phyloP scores from a whole-genome alignment of 2,888 invertebrate species.

The Pyrochroa serraticornis region DNA sequence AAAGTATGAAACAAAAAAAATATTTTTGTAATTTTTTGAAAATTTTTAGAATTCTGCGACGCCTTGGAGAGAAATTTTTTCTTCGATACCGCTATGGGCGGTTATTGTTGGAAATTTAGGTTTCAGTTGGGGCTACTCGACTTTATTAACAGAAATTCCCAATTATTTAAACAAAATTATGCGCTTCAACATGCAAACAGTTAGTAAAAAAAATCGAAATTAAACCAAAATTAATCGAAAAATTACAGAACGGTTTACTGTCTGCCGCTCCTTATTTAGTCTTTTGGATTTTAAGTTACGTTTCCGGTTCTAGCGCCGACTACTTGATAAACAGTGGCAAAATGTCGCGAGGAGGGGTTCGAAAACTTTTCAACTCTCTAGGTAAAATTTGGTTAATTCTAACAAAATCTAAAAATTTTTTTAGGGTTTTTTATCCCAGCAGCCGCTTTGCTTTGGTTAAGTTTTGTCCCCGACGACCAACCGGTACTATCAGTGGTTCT shows the following conservation, averaged over 20 bases:
- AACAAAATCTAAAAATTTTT: conserved; percentile 27
- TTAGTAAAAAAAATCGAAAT: conserved; percentile 49
- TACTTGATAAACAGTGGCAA: conserved; percentile 60
- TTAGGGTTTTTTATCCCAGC: conserved; percentile 74
- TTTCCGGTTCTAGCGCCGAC: conserved; percentile 71
- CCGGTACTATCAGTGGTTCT: conserved; percentile 66
- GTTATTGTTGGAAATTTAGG: conserved; percentile 66
- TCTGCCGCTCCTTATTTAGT: conserved; percentile 74
- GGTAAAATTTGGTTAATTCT: conserved; percentile 54
- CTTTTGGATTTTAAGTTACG: conserved; percentile 73
- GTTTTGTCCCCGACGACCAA: conserved; percentile 61
- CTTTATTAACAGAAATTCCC: conserved; percentile 79
- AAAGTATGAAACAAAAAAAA: background rate
- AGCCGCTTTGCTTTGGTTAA: conserved; percentile 67
- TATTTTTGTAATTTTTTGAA: too few relatives aligned
- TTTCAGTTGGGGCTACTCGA: conserved; percentile 83
- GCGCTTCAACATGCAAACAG: conserved; percentile 71
- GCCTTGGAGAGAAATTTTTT: conserved; percentile 75
- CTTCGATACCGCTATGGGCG: conserved; percentile 77
- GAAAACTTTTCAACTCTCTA: conserved; percentile 71
- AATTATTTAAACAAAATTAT: conserved; percentile 77
- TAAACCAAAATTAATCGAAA: background rate
- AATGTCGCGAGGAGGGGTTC: conserved; percentile 61
- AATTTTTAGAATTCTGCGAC: conserved; percentile 56
- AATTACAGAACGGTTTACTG: conserved; percentile 66